Percentiles rank a stretch among this genome's conserved stretches.
Evolutionary conservation across 2,888 invertebrate genomes (phyloP).

Genomic region (Eupsilia transversa): DNA sequence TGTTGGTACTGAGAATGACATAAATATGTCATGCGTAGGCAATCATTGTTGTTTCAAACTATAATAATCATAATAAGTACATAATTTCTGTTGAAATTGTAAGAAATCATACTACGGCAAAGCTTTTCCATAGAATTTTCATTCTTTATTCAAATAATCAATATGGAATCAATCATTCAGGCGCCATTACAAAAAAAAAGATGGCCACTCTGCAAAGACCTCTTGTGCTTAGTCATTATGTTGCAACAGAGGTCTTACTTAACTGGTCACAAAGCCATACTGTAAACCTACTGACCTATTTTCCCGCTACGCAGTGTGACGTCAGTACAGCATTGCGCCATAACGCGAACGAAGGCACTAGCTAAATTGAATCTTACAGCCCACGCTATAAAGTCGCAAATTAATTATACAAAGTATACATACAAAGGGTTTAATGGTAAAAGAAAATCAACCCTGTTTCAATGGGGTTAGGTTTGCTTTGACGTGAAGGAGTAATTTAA

Average conservation of each 20-base stretch:
- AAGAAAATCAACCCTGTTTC: constrained; percentile 58
- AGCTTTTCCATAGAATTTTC: constrained; percentile 10
- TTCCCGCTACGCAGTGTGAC: constrained; percentile 83
- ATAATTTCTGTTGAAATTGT: not conserved
- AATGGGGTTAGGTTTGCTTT: constrained; percentile 35
- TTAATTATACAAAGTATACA: constrained; percentile 29
- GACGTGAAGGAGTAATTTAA: constrained; percentile 31
- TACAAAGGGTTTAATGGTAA: constrained; percentile 33
- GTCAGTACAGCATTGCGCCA: constrained; percentile 84
- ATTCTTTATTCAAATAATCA: constrained; percentile 51
- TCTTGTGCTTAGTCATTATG: constrained; percentile 13
- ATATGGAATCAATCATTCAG: constrained; percentile 53
- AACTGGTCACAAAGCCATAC: constrained; percentile 65
- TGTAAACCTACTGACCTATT: constrained; percentile 81
- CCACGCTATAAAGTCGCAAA: constrained; percentile 53
- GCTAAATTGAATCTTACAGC: constrained; percentile 68
- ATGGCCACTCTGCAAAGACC: constrained; percentile 44
- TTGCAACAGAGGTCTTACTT: constrained; percentile 63
- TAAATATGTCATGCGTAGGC: constrained; percentile 7
- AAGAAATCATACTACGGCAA: not conserved
- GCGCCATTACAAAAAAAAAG: constrained; percentile 51
- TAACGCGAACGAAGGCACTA: constrained; percentile 67
- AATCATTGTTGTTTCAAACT: not conserved
- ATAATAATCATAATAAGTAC: not conserved
- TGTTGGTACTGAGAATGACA: not conserved